Percentiles rank a stretch among this genome's conserved stretches.
Conservation (phyloP, 2,113 vertebrate species). For the Rhineura floridana region DNA sequence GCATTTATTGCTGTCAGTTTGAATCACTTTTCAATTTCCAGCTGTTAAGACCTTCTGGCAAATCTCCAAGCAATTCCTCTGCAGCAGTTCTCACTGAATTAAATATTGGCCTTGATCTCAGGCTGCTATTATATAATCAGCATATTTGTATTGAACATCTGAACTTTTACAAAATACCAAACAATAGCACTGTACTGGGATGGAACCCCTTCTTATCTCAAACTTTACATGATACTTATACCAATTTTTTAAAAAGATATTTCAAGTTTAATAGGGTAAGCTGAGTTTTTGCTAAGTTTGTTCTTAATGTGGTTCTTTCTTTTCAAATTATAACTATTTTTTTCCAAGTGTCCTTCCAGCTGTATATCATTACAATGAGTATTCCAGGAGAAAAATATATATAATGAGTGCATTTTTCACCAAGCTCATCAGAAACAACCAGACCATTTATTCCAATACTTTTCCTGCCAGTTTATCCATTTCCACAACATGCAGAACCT, state of each 20-base stretch:
- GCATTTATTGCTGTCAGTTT: constrained; percentile 82
- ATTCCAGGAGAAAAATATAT: neutral
- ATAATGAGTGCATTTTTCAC: neutral
- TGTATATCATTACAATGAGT: neutral
- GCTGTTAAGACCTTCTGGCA: constrained; percentile 80
- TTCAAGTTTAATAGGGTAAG: rapidly evolving
- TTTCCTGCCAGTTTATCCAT: neutral
- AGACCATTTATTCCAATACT: neutral
- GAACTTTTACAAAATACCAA: constrained; percentile 56
- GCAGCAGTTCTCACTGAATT: constrained; percentile 75
- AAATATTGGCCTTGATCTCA: constrained; percentile 73
- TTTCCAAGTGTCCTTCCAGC: neutral
- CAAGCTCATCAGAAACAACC: neutral
- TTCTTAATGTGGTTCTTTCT: neutral
- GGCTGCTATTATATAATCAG: constrained; percentile 72
- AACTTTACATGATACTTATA: constrained; percentile 39
- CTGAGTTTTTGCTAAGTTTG: neutral
- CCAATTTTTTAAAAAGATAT: neutral
- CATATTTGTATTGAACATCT: constrained; percentile 59
- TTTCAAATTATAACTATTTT: neutral
- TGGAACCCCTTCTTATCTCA: constrained; percentile 37
- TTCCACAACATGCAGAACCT: neutral
- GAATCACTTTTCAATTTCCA: constrained; percentile 82
- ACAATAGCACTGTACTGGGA: constrained; percentile 36
- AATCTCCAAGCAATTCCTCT: constrained; percentile 76